Base-by-base conservation (phyloP, 2,113 vertebrate species). In the Halcyon malimbica region DNA sequence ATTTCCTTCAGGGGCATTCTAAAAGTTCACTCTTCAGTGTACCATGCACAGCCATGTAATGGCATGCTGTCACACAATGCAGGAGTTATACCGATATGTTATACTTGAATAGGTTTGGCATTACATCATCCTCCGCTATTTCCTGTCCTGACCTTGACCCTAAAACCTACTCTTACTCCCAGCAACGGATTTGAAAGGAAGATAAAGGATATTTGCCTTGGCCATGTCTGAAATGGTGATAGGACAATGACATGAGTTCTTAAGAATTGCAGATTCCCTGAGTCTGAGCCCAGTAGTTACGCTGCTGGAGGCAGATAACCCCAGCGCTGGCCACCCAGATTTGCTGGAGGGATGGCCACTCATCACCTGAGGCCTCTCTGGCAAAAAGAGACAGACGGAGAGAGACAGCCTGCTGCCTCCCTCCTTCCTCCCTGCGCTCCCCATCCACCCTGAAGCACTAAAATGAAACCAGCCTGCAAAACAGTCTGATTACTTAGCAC, bases 101-200 rank as follows among this genome's bases (percentile, higher is more conserved):
- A 37, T 21, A 59, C 74, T 94, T 87, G 87, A 94, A 89, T 89
- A 83, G 91, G 50, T 63, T 92, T 89, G 81, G 81, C 90, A 94
- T 97, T 85, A 97, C 95, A 89, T 97, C 96, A 97, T 56, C 65
- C 81, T 96, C 89, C 95, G 95, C 95, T 95, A 97, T 97, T 97
- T 97, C 96, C 96, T 97, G 96, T 74, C 96, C 96, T 94, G 91
- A 96, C 87, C 92, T 93, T 16, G 81, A 97, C 94, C 94, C 18
- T 29, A 65, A 69, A 79, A 84, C 44, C 62, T 59, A 48, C 88
- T 68, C 79, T n/a, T 25, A 83, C 51, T 74, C 79, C 51, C 68
- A 93, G 79, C 67, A 85, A 50, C 0, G 18, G 50, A 79, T 84
- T 1, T 50, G 81, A 71, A 93, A 87, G 83, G 70, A 89, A 87